Base-by-base conservation (phyloP, 1,140 invertebrate species). In the Agrypnia vestita region DNA sequence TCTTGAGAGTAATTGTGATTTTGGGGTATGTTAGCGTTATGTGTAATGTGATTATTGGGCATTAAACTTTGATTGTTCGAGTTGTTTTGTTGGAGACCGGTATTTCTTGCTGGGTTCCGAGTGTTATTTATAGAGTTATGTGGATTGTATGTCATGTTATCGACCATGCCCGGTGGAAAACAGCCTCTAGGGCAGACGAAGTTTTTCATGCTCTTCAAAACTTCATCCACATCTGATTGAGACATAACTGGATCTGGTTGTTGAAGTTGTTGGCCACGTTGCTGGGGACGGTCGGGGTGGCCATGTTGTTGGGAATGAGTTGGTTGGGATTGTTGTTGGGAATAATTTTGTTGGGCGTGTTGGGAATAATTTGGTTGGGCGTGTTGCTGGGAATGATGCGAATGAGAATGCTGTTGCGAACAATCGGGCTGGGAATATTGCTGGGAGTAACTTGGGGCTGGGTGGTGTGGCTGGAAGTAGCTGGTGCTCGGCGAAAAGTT, bases 181-280 rank as follows among this genome's bases (percentile, higher is more conserved):
- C n/a, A 17, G 6, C 53, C 53, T 10, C 53, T 56, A 8, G 53
- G 53, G 53, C 53, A 56, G n/a, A 19, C n/a, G 19, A 56, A 56
- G 19, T 56, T 56, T 19, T 56, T 56, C 53, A 56, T 56, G 4
- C 53, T 56, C n/a, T 56, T 56, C 19, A 56, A 56, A 19, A 56
- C 19, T 3, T 11, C 53, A 17, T 56, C 53, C 0, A 19, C 53
- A 17, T 56, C 53, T 7, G 53, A 35, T 35, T 35, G 53, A 56
- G 53, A 19, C 53, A 56, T 56, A 9, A 17, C n/a, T 17, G 53
- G 53, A 6, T 56, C 53, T 7, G 53, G n/a, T 56, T 56, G 53
- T 10, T 56, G 53, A n/a, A 56, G 19, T n/a, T n/a, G 0, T 56
- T 56, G 53, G 53, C n/a, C 19, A 17, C 9, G 53, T 56, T 56